Conservation (phyloP, 64 coral and sea anemone genomes). For the Montipora sp. region DNA sequence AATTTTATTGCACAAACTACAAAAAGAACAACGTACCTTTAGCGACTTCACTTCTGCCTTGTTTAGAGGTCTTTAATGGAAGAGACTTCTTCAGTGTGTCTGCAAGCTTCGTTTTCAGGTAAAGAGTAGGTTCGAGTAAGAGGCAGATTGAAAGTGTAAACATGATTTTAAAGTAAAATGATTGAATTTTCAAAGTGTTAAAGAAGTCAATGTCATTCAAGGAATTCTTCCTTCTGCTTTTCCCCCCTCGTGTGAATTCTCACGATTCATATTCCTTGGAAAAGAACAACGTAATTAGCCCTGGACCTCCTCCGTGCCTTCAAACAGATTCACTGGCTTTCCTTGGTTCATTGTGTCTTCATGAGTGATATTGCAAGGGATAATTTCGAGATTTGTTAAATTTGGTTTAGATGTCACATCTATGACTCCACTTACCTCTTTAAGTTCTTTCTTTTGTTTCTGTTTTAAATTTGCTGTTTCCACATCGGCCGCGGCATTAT, state of each 20-base stretch:
- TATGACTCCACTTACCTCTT: slow-evolving; percentile 35
- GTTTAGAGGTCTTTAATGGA: slow-evolving; percentile 1
- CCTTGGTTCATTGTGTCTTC: too few species aligned
- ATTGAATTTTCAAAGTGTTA: too few species aligned
- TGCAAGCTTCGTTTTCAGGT: slow-evolving; percentile 4
- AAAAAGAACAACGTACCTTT: slow-evolving; percentile 18
- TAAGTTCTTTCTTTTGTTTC: slow-evolving; percentile 69
- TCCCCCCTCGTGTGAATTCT: too few species aligned
- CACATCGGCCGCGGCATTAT: slow-evolving; percentile 54
- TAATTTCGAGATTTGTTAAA: too few species aligned
- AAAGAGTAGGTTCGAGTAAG: neutral
- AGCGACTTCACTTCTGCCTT: slow-evolving; percentile 20
- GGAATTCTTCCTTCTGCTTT: too few species aligned
- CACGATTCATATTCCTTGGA: too few species aligned
- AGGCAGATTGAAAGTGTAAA: neutral
- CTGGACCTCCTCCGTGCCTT: too few species aligned
- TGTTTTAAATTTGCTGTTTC: slow-evolving; percentile 62
- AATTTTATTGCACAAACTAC: neutral
- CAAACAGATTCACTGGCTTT: too few species aligned
- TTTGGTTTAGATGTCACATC: neutral
- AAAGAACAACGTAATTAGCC: too few species aligned
- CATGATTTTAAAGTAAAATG: too few species aligned
- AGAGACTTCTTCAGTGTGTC: slow-evolving; percentile 24
- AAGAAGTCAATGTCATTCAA: too few species aligned
- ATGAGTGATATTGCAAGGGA: too few species aligned